These are phyloP conservation scores for Phylloscopus whistleri DNA, from an alignment of 2,113 vertebrate species.

Conservation along the genomic window DNA sequence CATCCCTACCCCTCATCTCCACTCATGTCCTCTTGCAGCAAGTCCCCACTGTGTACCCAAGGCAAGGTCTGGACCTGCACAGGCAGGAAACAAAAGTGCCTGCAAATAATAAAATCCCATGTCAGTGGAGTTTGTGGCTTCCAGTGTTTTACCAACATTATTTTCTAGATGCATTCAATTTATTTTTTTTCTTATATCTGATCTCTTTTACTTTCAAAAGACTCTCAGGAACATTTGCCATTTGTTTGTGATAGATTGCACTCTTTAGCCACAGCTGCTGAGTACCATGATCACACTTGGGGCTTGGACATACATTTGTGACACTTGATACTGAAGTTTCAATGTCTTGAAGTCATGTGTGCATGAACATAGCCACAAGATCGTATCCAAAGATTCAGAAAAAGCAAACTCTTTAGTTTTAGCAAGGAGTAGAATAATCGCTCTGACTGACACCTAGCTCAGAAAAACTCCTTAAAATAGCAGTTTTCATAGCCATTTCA, in stretches of 20 bases:
- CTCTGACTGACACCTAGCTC: neutral
- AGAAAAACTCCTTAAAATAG: neutral
- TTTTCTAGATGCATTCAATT: neutral
- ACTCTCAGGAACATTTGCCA: neutral
- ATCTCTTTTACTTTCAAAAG: neutral
- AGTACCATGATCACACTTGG: neutral
- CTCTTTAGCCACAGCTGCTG: neutral
- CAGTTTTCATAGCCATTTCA: neutral
- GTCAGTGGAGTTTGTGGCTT: neutral
- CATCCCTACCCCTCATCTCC: neutral
- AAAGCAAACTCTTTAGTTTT: neutral
- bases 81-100: rapidly evolving
- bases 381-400: neutral
- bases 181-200: neutral
- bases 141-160: neutral
- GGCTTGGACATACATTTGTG: neutral
- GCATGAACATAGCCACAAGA: neutral
- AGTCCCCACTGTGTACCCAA: neutral
- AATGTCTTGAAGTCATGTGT: neutral
- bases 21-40: neutral
- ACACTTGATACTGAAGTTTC: neutral
- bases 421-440: neutral
- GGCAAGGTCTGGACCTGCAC: neutral
- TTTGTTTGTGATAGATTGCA: neutral
- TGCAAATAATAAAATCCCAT: neutral